These are phyloP conservation scores for Redunca redunca DNA, from an alignment of 2,113 vertebrate species.

Conservation along the genomic window DNA sequence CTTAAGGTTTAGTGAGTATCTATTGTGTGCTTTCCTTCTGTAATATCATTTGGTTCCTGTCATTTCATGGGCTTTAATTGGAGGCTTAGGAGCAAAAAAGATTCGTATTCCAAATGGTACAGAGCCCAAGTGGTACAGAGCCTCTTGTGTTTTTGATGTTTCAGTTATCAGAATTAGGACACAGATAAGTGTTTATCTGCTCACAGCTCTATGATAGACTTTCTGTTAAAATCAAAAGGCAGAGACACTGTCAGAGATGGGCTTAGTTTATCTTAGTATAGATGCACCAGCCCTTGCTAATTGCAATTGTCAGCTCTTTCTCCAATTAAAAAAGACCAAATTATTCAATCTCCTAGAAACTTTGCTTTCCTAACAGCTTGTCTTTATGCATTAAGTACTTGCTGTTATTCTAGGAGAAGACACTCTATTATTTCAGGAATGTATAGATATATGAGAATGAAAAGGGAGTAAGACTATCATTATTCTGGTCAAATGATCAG, in stretches of 20 bases:
- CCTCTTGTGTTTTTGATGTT: constrained; percentile 1
- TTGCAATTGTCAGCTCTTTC: neutral
- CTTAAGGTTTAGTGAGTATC: neutral
- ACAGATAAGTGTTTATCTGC: neutral
- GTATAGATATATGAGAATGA: neutral
- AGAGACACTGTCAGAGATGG: neutral
- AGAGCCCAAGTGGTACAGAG: neutral
- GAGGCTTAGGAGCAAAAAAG: neutral
- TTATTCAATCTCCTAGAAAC: neutral
- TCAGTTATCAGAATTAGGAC: constrained; percentile 8
- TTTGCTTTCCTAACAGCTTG: neutral
- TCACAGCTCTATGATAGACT: neutral
- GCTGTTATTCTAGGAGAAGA: neutral
- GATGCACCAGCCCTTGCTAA: neutral
- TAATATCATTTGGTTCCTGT: neutral
- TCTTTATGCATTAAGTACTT: neutral
- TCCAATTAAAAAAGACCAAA: neutral
- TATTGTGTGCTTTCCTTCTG: neutral
- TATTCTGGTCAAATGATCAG: neutral
- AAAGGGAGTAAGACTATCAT: neutral
- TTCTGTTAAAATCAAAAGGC: constrained; percentile 34
- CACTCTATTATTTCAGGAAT: constrained; percentile 12
- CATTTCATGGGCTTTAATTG: neutral
- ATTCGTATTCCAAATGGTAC: neutral
- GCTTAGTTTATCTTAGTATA: constrained; percentile 16